Conservation (phyloP, 2,888 invertebrate species). For the Drosophila flavopinicola region DNA sequence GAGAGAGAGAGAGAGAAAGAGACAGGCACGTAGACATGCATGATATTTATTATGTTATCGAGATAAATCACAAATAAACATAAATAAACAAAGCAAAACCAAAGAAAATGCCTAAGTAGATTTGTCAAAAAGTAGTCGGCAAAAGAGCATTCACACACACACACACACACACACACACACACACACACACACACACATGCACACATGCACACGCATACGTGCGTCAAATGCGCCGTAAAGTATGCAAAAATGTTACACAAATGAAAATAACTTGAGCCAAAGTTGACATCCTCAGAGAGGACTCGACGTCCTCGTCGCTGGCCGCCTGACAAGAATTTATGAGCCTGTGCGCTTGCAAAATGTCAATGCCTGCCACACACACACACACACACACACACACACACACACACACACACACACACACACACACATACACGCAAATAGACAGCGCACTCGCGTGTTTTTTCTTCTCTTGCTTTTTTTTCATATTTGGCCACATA, state of each 20-base stretch:
- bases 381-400: slow-evolving; percentile 19
- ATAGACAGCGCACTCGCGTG: slow-evolving; percentile 8
- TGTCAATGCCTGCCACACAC: slow-evolving; percentile 67
- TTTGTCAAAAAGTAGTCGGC: slow-evolving; percentile 75
- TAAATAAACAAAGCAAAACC: slow-evolving; percentile 76
- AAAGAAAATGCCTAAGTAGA: slow-evolving; percentile 78
- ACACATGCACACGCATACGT: too few species aligned
- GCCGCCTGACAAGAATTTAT: slow-evolving; percentile 74
- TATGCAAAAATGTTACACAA: slow-evolving; percentile 77
- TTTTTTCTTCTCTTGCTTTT: background rate
- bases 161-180: slow-evolving; percentile 22
- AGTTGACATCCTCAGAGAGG: slow-evolving; percentile 61
- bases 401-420: background rate
- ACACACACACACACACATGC: slow-evolving; percentile 12
- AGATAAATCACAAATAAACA: slow-evolving; percentile 79
- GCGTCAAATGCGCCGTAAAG: slow-evolving; percentile 75
- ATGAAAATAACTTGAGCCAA: slow-evolving; percentile 77
- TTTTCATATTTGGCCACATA: slow-evolving; percentile 69
- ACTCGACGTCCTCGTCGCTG: slow-evolving; percentile 16
- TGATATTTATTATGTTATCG: slow-evolving; percentile 78
- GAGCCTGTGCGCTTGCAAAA: slow-evolving; percentile 69
- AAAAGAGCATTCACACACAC: slow-evolving; percentile 56
- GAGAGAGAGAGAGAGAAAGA: background rate
- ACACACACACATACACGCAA: slow-evolving; percentile 8
- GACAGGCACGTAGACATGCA: slow-evolving; percentile 34